Evolutionary conservation across 2,797 vertebrate genomes (phyloP).

Genomic region (Betta splendens): DNA sequence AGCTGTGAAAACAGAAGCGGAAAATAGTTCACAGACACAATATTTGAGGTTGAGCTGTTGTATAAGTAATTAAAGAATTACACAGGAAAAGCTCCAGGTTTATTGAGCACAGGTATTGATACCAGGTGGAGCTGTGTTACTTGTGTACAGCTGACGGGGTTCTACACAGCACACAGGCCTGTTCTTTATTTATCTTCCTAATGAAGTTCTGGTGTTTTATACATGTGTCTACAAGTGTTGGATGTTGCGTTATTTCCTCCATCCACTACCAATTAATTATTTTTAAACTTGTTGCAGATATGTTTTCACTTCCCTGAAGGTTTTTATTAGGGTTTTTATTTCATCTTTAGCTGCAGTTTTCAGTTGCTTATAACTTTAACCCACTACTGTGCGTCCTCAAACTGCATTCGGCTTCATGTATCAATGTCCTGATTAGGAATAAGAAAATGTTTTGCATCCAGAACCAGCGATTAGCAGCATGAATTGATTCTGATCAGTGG

Average conservation of each 20-base stretch:
- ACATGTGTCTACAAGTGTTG: not conserved
- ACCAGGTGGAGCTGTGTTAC: not conserved
- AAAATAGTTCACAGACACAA: no score
- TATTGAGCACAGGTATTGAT: not conserved
- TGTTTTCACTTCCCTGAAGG: slow-evolving; percentile 6
- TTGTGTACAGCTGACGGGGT: not conserved
- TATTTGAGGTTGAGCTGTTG: not conserved
- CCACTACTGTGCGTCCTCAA: slow-evolving; percentile 14
- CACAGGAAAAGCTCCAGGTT: not conserved
- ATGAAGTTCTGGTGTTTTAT: not conserved
- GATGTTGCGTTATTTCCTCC: not conserved
- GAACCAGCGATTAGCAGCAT: not conserved
- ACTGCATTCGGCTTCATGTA: no score
- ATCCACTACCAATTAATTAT: not conserved
- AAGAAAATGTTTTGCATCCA: not conserved
- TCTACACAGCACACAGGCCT: no score
- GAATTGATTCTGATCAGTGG: slow-evolving; percentile 5
- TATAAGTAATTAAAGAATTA: no score
- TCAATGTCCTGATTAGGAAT: slow-evolving; percentile 14
- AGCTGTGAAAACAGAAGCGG: not conserved
- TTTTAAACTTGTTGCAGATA: slow-evolving; percentile 4
- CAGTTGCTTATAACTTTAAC: slow-evolving; percentile 1
- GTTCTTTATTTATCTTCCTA: not conserved
- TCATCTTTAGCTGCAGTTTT: slow-evolving; percentile 11
- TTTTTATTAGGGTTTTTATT: slow-evolving; percentile 15